These are phyloP conservation scores for Mugil cephalus DNA, from an alignment of 2,113 vertebrate genomes.

Conservation along the genomic window DNA sequence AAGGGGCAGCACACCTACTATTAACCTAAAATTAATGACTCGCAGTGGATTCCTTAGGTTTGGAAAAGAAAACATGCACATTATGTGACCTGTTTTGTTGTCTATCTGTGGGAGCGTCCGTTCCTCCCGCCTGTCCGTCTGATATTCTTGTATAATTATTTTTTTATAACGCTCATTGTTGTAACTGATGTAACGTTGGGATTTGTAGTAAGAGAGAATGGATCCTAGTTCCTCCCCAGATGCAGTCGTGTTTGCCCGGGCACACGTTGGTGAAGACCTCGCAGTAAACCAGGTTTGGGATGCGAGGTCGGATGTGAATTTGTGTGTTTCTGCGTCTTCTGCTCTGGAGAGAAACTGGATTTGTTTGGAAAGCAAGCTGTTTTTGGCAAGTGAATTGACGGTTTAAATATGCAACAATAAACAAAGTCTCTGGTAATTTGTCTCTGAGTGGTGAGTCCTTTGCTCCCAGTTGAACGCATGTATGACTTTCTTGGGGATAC, in stretches of 20 bases:
- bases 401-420: constrained; percentile 77
- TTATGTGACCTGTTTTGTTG: constrained; percentile 3
- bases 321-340: constrained; percentile 75
- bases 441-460: not conserved
- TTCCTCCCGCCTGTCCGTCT: constrained; percentile 19
- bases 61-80: not conserved
- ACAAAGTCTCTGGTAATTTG: constrained; percentile 38
- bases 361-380: constrained; percentile 30
- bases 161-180: constrained; percentile 47
- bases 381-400: constrained; percentile 34
- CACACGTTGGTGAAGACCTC: constrained; percentile 90
- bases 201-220: constrained; percentile 23
- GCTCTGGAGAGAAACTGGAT: constrained; percentile 75
- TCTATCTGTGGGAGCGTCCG: constrained; percentile 14
- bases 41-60: not conserved
- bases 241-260: constrained; percentile 64
- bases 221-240: constrained; percentile 40
- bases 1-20: not conserved
- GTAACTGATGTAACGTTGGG: constrained; percentile 8
- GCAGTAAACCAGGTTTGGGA: constrained; percentile 91
- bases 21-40: not conserved
- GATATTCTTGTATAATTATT: constrained; percentile 58
- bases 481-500: not conserved
- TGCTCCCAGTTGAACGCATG: not conserved
- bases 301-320: constrained; percentile 91